Base-by-base conservation (phyloP, 2,113 vertebrate genomes). In the Nothocercus julius region DNA sequence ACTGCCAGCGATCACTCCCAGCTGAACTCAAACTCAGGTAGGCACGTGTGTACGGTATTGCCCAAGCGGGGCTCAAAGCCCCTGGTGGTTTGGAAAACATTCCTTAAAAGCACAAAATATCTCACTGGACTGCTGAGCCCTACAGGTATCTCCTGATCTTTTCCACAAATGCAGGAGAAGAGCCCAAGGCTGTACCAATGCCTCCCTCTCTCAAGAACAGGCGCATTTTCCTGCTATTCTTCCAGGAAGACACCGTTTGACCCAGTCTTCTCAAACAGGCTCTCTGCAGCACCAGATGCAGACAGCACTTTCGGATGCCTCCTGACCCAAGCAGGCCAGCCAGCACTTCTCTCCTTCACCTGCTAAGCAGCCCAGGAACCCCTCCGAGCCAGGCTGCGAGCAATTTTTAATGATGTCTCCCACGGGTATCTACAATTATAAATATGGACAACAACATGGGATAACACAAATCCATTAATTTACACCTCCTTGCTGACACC, bases 1-100 rank as follows among this genome's bases (percentile, higher is more conserved):
- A 36, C 81, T 92, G 53, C 51, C 51, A 93, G 30, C 83, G 54
- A 93, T 72, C 83, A 87, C 40, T 90, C 47, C 77, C 83, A 90
- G 83, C 85, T 72, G 69, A 95, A 95, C 42, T 78, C 51, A 82
- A 75, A 95, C 81, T 75, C 81, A 89, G n/a, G 75, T 30, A 56
- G 70, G 20, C 68, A 63, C 78, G 69, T 53, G 68, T 51, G 56
- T 63, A 75, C 3, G 54, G 13, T 87, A 86, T 89, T 87, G 53
- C 38, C 11, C 54, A 87, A 82, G 51, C 25, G 34, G 34, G 51
- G 88, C 28, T 86, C 61, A 88, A 92, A 92, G 88, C 7, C 53
- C 15, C 56, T 67, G 4, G 24, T 72, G 69, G 44, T 51, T 93
- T 84, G 80, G 63, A 88, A 93, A 86, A 8, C 2, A 44, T 67